Evolutionary conservation across 2,888 invertebrate species (phyloP).

Genomic region (Theretra japonica): DNA sequence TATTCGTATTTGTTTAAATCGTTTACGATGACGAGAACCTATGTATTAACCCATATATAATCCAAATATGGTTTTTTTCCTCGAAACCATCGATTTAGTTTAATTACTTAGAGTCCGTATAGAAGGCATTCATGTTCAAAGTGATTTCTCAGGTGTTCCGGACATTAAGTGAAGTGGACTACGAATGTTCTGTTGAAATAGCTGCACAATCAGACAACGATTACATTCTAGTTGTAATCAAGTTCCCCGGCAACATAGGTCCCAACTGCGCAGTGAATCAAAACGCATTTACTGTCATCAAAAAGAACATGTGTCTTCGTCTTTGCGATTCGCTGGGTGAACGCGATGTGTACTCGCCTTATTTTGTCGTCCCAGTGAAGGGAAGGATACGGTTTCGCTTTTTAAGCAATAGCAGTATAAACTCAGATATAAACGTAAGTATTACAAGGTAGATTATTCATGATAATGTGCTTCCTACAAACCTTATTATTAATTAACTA

Average conservation of each 20-base stretch:
- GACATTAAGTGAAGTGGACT: background rate
- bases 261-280: constrained; percentile 63
- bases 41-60: too few relatives aligned
- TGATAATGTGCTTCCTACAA: background rate
- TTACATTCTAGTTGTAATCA: constrained; percentile 60
- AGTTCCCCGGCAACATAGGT: constrained; percentile 52
- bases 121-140: too few relatives aligned
- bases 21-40: too few relatives aligned
- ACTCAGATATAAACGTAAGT: constrained; percentile 70
- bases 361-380: constrained; percentile 59
- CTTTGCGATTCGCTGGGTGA: constrained; percentile 59
- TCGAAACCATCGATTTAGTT: too few relatives aligned
- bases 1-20: too few relatives aligned
- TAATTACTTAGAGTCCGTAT: too few relatives aligned
- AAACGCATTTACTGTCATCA: constrained; percentile 63
- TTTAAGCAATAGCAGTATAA: constrained; percentile 74
- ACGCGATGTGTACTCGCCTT: constrained; percentile 48
- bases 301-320: constrained; percentile 60
- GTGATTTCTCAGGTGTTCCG: background rate
- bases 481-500: background rate
- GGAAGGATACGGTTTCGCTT: constrained; percentile 65
- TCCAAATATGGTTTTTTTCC: too few relatives aligned
- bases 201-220: background rate
- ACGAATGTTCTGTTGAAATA: background rate
- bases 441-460: background rate